Base-by-base conservation (phyloP, 1,140 invertebrate species). In the Halesus radiatus region DNA sequence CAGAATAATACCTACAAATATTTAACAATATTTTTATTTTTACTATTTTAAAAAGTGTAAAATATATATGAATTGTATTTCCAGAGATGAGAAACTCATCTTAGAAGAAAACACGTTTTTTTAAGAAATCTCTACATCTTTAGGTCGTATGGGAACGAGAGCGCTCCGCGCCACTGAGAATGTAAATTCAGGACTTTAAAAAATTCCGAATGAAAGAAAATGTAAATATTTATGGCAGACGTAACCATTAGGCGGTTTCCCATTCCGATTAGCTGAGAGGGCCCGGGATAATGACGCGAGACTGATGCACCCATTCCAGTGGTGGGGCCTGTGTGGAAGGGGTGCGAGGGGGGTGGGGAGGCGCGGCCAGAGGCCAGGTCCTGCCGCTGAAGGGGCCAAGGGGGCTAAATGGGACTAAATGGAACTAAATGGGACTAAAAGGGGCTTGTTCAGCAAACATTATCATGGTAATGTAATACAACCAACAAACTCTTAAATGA, bases 231-330 rank as follows among this genome's bases (percentile, higher is more conserved):
- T 29, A 29, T 56, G 72, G 53, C 26, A 22, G 26, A 77, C 15
- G 29, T 23, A 37, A 22, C 56, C 37, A 58, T 52, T 58, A 62
- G 22, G 45, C 56, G 23, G 58, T 29, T 54, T 50, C 52, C 52
- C 75, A 29, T 66, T 50, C 52, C 60, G 56, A 60, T 58, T 58
- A 54, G 54, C 66, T 16, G 66, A 6, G 60, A n/a, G 20, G 72
- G 72, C 54, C 22, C 45, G 53, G 78, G 78, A 80, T 80, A 80
- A 80, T 80, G 78, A 75, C 68, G 68, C 78, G 78, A 58, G 58
- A 80, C 78, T 74, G 70, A 74, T 64, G 78, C 78, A 45, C 53
- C 53, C 23, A n/a, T 50, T 13, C 10, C n/a, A 72, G 56, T 13
- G 56, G 56, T 4, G 20, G 23, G 54, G 54, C n/a, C 26, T 5